A percentile compares a stretch with the other conserved stretches of the same genome.
These are phyloP conservation scores for Drosophila nebulosa DNA, from an alignment of 1,140 invertebrate genomes.

Conservation along the genomic window DNA sequence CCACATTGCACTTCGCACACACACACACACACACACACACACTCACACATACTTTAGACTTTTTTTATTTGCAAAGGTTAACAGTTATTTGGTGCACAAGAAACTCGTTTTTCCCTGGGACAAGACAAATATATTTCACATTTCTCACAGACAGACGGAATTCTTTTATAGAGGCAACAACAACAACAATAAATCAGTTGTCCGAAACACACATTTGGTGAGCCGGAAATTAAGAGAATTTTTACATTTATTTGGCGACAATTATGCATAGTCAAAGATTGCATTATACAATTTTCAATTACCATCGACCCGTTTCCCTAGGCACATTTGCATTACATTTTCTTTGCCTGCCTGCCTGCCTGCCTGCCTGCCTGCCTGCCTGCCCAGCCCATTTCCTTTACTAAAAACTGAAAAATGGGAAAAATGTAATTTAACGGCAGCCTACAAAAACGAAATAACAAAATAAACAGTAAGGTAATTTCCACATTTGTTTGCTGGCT, in stretches of 20 bases:
- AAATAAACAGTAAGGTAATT: conserved; percentile 57
- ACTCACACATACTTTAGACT: conserved; percentile 35
- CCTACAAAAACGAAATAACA: conserved; percentile 1
- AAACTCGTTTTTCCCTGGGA: conserved; percentile 17
- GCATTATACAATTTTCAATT: conserved; percentile 11
- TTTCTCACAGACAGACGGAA: conserved; percentile 10
- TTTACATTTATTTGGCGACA: conserved; percentile 30
- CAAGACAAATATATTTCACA: conserved; percentile 27
- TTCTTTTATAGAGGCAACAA: no score
- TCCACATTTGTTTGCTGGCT: conserved; percentile 39
- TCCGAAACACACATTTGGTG: conserved; percentile 32
- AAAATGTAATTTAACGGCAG: conserved; percentile 53
- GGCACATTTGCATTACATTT: conserved; percentile 49
- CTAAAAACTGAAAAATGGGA: not conserved
- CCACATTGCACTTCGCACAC: conserved; percentile 49
- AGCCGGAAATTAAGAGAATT: conserved; percentile 60
- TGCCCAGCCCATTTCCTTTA: conserved; percentile 53
- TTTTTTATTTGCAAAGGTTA: conserved; percentile 48
- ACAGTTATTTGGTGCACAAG: conserved; percentile 36
- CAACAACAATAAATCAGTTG: conserved; percentile 51
- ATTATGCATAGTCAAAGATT: conserved; percentile 9
- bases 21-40: conserved; percentile 9
- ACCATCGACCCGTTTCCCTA: conserved; percentile 25
- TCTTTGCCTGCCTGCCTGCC: no score
- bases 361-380: no score